Evolutionary conservation across 1,140 invertebrate genomes (phyloP).

Genomic region (Panagrolaimus sp.): DNA sequence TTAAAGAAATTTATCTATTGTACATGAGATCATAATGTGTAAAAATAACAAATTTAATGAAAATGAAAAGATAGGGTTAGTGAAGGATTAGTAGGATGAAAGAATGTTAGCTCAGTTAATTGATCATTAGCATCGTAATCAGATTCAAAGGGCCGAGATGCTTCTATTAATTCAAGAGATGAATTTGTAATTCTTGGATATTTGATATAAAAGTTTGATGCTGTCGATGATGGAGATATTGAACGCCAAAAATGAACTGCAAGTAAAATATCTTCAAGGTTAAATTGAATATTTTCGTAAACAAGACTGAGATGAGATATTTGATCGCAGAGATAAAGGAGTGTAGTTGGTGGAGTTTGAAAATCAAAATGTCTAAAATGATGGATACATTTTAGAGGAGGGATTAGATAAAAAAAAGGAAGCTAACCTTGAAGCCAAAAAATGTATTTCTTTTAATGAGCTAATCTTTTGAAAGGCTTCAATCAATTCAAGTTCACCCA

Average conservation of each 20-base stretch:
- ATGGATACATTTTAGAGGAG: no score
- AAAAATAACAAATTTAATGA: neutral
- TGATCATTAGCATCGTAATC: neutral
- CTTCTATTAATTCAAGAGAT: neutral
- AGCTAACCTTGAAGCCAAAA: slow-evolving; percentile 6
- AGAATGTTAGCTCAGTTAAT: neutral
- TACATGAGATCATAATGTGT: neutral
- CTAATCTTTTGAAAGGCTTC: no score
- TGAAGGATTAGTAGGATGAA: neutral
- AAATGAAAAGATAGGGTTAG: slow-evolving; percentile 1
- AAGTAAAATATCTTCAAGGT: neutral
- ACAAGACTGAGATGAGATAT: neutral
- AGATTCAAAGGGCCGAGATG: neutral
- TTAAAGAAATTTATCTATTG: neutral
- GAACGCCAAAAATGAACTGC: neutral
- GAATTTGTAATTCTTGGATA: neutral
- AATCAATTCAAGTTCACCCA: neutral
- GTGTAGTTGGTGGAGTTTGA: neutral
- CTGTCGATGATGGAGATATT: neutral
- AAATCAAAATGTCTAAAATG: slow-evolving; percentile 1
- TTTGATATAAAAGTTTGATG: neutral
- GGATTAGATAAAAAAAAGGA: no score
- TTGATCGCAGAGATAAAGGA: neutral
- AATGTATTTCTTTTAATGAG: neutral
- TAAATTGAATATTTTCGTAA: neutral